phyloP scores from a whole-genome alignment of 2,888 invertebrate species.

The Ligdia adustata region DNA sequence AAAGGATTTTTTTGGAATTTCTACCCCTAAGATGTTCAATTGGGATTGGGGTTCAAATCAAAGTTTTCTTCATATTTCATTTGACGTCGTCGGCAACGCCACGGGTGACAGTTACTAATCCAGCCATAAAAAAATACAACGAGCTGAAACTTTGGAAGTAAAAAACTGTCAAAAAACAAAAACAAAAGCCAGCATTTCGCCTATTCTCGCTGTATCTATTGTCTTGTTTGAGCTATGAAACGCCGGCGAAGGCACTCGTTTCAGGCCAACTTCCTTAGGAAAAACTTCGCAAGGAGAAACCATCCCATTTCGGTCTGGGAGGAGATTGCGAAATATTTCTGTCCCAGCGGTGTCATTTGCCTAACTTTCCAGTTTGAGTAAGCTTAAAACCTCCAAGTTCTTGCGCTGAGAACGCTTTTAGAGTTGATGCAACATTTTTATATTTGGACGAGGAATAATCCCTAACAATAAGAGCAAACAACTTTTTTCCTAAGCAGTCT shows the following conservation, averaged over 20 bases:
- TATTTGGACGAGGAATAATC: conserved; percentile 50
- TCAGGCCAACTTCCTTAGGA: conserved; percentile 58
- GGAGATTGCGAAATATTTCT: conserved; percentile 73
- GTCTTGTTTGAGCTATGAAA: conserved; percentile 55
- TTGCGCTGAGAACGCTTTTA: conserved; percentile 54
- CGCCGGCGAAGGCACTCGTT: conserved; percentile 50
- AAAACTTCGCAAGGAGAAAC: conserved; percentile 59
- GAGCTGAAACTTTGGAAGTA: conserved; percentile 33
- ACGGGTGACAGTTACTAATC: too few relatives aligned
- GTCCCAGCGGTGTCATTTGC: conserved; percentile 77
- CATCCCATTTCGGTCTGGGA: conserved; percentile 59
- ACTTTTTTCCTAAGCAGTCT: conserved; percentile 41
- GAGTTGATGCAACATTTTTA: conserved; percentile 55
- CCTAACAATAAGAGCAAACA: conserved; percentile 48
- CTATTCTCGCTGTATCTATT: conserved; percentile 60
- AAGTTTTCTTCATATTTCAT: too few relatives aligned
- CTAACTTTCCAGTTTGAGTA: conserved; percentile 75
- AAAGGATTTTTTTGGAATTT: too few relatives aligned
- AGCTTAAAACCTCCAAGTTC: conserved; percentile 72
- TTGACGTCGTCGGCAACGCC: too few relatives aligned
- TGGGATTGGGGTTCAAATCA: too few relatives aligned
- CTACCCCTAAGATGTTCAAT: too few relatives aligned
- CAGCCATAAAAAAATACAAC: too few relatives aligned
- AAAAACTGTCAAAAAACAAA: conserved; percentile 46
- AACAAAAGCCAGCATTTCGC: conserved; percentile 59